A percentile compares a stretch with the other conserved stretches of the same genome.
These are phyloP conservation scores for Acanthiza pusilla DNA, from an alignment of 2,797 vertebrate species.

Conservation along the genomic window DNA sequence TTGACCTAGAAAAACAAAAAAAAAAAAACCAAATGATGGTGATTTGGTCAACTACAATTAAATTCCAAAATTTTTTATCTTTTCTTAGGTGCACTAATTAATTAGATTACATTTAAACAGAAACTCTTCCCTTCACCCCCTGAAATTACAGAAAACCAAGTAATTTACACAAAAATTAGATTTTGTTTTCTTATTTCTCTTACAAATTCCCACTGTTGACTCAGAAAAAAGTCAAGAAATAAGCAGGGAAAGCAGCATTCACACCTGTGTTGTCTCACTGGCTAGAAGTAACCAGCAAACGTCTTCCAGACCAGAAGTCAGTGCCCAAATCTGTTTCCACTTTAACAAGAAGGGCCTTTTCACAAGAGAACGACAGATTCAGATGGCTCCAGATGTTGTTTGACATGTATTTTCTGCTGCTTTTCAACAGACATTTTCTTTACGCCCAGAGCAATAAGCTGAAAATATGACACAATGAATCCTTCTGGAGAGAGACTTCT, in stretches of 20 bases:
- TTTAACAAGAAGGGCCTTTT: neutral
- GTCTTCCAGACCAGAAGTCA: neutral
- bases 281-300: neutral
- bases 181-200: neutral
- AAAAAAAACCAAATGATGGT: neutral
- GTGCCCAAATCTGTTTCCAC: neutral
- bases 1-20: constrained; percentile 75
- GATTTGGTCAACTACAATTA: neutral
- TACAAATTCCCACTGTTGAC: neutral
- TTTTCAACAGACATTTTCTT: neutral
- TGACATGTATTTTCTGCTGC: neutral
- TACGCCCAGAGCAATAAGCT: neutral
- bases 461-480: neutral
- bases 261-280: neutral
- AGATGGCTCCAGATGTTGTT: neutral
- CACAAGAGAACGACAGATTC: neutral
- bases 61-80: neutral
- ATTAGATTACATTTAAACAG: neutral
- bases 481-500: neutral
- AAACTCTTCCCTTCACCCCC: neutral
- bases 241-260: neutral
- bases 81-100: neutral
- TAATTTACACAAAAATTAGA: neutral
- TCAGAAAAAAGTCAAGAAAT: neutral
- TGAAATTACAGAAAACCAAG: neutral